Conservation (phyloP, 2,888 invertebrate genomes). For the Rhagonycha lutea region DNA sequence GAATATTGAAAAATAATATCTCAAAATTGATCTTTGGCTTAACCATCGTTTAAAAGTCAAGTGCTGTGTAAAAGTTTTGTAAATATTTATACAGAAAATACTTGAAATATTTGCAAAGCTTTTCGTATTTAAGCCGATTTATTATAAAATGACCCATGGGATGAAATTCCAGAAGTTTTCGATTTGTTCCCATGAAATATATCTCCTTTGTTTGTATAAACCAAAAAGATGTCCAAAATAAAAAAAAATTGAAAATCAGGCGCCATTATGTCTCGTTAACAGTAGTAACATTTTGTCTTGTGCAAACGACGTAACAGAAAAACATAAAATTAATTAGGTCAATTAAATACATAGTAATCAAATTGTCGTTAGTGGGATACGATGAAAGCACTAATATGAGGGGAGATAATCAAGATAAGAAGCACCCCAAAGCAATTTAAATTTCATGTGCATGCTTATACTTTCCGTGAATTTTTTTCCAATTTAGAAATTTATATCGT, state of each 20-base stretch:
- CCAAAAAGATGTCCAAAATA: not conserved
- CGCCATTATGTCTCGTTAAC: not conserved
- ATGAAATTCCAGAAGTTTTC: not conserved
- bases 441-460: not conserved
- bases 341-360: not conserved
- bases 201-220: not conserved
- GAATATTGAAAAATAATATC: conserved; percentile 28
- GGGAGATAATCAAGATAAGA: not conserved
- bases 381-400: not conserved
- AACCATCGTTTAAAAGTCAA: conserved; percentile 28
- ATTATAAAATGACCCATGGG: not conserved
- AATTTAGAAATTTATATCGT: not conserved
- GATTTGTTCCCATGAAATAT: not conserved
- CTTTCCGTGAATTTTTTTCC: not conserved
- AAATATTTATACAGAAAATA: conserved; percentile 34
- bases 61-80: conserved; percentile 25
- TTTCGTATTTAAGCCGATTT: conserved; percentile 13
- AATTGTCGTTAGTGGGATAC: not conserved
- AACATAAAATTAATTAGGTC: not conserved
- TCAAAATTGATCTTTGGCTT: conserved; percentile 34
- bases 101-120: conserved; percentile 12
- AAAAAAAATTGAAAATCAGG: not conserved
- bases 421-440: not conserved
- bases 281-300: not conserved
- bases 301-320: not conserved